Percentiles rank a stretch among this genome's conserved stretches.
Conservation (phyloP, 2,888 invertebrate genomes). For the Xylophagus ater region DNA sequence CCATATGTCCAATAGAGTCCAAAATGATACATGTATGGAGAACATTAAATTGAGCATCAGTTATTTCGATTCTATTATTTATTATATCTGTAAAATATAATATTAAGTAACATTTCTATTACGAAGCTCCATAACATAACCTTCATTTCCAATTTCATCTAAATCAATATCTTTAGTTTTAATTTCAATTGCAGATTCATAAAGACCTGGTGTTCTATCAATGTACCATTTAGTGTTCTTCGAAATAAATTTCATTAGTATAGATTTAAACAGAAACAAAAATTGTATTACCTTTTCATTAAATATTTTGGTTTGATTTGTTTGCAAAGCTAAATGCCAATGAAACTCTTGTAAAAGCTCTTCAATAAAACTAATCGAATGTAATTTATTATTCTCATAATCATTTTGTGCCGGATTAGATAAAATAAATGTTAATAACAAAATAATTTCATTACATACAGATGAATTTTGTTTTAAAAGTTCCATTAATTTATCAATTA, state of each 20-base stretch:
- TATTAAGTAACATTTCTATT: not conserved
- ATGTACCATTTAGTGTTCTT: conserved; percentile 31
- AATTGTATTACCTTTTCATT: conserved; percentile 4
- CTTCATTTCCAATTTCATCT: conserved; percentile 26
- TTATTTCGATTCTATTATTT: conserved; percentile 25
- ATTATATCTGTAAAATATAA: conserved; percentile 15
- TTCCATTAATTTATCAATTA: conserved; percentile 53
- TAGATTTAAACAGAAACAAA: no score
- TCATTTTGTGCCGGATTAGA: conserved; percentile 16
- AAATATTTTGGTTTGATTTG: conserved; percentile 27
- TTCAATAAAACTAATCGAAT: conserved; percentile 25
- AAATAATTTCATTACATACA: conserved; percentile 47
- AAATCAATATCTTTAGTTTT: conserved; percentile 31
- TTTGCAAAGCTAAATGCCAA: conserved; percentile 32
- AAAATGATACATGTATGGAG: conserved; percentile 54
- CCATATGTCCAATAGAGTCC: conserved; percentile 58
- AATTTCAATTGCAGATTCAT: conserved; percentile 36
- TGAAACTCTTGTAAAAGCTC: conserved; percentile 31
- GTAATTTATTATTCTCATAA: conserved; percentile 14
- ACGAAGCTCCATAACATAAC: conserved; percentile 10
- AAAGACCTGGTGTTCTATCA: conserved; percentile 34
- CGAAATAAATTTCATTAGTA: not conserved
- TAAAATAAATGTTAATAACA: conserved; percentile 27
- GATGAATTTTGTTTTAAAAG: conserved; percentile 42
- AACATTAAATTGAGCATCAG: conserved; percentile 51